Base-by-base conservation (phyloP, 2,113 vertebrate species). In the Platycercus adscitus region DNA sequence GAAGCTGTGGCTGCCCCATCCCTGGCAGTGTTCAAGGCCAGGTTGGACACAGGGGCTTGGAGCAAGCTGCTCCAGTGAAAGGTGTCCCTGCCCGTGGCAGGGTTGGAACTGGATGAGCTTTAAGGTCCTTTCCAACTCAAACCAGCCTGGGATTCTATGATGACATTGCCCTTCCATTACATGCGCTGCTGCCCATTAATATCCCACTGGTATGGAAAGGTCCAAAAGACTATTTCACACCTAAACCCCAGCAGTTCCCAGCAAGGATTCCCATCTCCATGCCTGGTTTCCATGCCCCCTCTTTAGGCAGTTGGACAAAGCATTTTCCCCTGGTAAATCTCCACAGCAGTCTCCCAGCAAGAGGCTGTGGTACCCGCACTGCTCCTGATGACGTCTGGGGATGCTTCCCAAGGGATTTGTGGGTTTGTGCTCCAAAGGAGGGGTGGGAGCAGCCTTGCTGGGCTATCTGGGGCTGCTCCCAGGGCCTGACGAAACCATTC, bases 401-500 rank as follows among this genome's bases (percentile, higher is more conserved):
- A 49, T 70, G 41, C 37, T 81, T 77, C 55, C 55, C 78, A 52
- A 33, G n/a, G 41, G 53, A 31, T n/a, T 11, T 4, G 31, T 17
- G 58, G 35, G 33, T 50, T 77, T 65, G 41, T 39, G 35, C 44
- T 81, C 58, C 33, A 43, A 77, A 56, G 35, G 35, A 64, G 37
- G 16, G 24, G 29, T 50, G 26, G n/a, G 6, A 89, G 13, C 33
- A 81, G 53, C 28, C 58, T 60, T n/a, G 2, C 2, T 55, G 52
- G 25, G 13, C 25, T 72, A 44, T 11, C 50, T 75, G 50, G 11
- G 14, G 37, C 23, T 76, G 55, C 52, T 85, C 35, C 71, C 3
- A 2, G 28, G 17, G 21, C 11, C 37, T 44, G 4, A 1, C 29
- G 28, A 85, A 76, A 69, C 9, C 0, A 0, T 50, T 91, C 37